These are phyloP conservation scores for Petrolisthes manimaculis DNA, from an alignment of 2,888 invertebrate genomes.

Conservation along the genomic window DNA sequence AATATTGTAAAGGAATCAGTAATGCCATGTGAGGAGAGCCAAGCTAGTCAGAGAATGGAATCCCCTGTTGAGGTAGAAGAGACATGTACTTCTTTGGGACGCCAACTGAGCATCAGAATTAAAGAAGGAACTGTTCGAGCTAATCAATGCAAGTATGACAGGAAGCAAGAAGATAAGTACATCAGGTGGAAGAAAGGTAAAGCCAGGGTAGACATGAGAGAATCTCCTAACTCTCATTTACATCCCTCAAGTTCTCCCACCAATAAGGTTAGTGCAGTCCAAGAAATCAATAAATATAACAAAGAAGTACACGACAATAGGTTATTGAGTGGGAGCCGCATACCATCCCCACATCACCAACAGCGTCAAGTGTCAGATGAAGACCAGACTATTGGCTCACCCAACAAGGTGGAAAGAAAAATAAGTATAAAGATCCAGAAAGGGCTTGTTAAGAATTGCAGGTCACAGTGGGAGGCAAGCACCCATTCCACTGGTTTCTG, in stretches of 20 bases:
- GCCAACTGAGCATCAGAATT: slow-evolving; percentile 43
- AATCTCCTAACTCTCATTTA: too few species aligned
- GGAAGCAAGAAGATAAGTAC: slow-evolving; percentile 30
- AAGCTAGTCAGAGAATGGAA: too few species aligned
- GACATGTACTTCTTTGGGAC: slow-evolving; percentile 28
- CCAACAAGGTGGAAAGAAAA: slow-evolving; percentile 26
- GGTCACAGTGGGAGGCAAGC: slow-evolving; percentile 37
- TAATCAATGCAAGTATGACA: slow-evolving; percentile 27
- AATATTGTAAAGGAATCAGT: not conserved
- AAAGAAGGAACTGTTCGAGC: slow-evolving; percentile 40
- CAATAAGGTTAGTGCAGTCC: too few species aligned
- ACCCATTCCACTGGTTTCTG: slow-evolving; percentile 33
- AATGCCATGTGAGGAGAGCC: not conserved
- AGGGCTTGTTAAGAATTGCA: slow-evolving; percentile 39
- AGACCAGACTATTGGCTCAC: not conserved
- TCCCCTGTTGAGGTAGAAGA: slow-evolving; percentile 9
- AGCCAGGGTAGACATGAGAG: not conserved
- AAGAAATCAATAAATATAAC: too few species aligned
- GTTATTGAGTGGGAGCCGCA: too few species aligned
- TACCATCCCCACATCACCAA: too few species aligned
- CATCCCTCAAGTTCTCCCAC: too few species aligned
- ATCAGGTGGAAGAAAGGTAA: slow-evolving; percentile 34
- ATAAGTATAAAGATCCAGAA: slow-evolving; percentile 45
- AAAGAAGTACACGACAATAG: too few species aligned
- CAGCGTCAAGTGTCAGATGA: not conserved